Conservation (phyloP, 2,888 invertebrate species). For the Lasioglossum calceatum region DNA sequence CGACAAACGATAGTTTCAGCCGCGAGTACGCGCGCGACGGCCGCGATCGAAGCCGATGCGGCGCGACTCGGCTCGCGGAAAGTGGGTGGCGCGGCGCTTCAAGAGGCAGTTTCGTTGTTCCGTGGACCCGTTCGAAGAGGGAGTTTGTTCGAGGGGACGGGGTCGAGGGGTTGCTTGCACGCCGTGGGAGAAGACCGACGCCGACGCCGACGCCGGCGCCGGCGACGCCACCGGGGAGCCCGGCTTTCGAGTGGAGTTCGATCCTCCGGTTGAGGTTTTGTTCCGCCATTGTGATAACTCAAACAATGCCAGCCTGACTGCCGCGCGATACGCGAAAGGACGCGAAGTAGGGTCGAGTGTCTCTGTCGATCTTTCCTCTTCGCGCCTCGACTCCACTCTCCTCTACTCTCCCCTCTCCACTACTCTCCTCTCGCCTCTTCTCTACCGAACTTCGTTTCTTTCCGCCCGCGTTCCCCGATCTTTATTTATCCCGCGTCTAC, state of each 20-base stretch:
- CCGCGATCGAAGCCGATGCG: not conserved
- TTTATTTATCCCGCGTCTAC: not conserved
- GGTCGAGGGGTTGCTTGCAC: conserved; percentile 17
- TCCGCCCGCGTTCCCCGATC: not conserved
- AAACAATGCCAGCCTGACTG: conserved; percentile 76
- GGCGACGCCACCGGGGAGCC: conserved; percentile 36
- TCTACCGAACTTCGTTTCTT: conserved; percentile 1
- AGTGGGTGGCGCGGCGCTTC: conserved; percentile 36
- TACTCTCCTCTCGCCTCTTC: not conserved
- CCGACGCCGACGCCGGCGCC: conserved; percentile 28
- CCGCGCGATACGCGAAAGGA: conserved; percentile 63
- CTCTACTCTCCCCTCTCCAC: not conserved
- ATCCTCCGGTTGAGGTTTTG: conserved; percentile 78
- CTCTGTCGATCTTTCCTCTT: conserved; percentile 44
- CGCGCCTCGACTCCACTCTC: conserved; percentile 28
- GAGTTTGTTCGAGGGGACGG: conserved; percentile 17
- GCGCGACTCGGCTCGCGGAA: conserved; percentile 4
- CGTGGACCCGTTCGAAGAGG: conserved; percentile 34
- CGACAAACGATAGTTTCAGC: conserved; percentile 62
- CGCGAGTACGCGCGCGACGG: conserved; percentile 38
- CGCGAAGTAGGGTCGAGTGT: conserved; percentile 62
- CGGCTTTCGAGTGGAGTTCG: conserved; percentile 74
- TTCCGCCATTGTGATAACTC: conserved; percentile 80
- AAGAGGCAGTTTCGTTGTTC: conserved; percentile 62
- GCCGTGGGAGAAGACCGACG: conserved; percentile 58